These are phyloP conservation scores for Ianthella basta DNA, from an alignment of 37 sponge, comb jelly and placozoan species.

Conservation along the genomic window DNA sequence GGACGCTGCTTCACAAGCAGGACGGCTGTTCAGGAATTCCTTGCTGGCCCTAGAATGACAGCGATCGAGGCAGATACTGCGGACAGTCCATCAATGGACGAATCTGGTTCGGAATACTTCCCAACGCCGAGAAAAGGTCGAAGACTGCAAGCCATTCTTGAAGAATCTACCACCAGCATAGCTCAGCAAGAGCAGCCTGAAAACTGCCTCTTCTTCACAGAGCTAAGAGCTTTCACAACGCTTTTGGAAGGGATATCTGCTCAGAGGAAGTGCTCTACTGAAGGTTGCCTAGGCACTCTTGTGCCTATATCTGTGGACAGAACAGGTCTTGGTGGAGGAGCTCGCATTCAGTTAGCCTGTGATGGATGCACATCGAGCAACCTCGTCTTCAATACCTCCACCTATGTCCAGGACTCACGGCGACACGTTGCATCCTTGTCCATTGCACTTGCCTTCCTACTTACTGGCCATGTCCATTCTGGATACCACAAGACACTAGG, in stretches of 20 bases:
- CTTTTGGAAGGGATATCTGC: neutral
- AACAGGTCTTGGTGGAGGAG: conserved; percentile 34
- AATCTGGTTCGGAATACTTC: neutral
- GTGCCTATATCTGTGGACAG: neutral
- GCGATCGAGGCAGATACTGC: too few species aligned
- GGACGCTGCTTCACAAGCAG: neutral
- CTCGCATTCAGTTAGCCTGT: conserved; percentile 23
- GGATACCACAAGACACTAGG: conserved; percentile 14
- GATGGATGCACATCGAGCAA: conserved; percentile 26
- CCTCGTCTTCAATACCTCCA: neutral
- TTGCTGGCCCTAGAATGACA: neutral
- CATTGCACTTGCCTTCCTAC: conserved; percentile 41
- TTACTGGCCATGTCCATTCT: too few species aligned
- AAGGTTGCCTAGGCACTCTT: conserved; percentile 30
- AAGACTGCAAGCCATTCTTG: neutral
- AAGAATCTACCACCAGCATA: neutral
- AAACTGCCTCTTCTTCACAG: neutral
- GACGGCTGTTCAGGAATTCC: neutral
- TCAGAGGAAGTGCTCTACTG: conserved; percentile 13
- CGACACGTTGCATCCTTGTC: neutral
- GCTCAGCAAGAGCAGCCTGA: neutral
- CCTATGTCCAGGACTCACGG: neutral
- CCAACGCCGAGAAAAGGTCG: neutral
- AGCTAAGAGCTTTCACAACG: neutral
- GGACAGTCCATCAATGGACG: too few species aligned